Conservation (phyloP, 2,888 invertebrate species). For the Lissonota sp. region DNA sequence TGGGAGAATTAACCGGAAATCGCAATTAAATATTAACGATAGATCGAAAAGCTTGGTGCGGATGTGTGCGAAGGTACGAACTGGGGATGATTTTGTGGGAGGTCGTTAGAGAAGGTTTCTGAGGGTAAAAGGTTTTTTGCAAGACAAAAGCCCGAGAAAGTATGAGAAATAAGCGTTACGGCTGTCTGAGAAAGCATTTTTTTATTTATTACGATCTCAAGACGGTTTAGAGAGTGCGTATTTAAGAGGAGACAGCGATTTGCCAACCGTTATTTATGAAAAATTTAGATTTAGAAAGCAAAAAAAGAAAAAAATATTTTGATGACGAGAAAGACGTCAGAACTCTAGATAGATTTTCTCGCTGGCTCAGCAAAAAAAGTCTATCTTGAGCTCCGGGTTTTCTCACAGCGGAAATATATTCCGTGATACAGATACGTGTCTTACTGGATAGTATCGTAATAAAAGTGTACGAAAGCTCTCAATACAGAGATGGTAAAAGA, state of each 20-base stretch:
- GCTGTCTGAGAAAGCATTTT: no score
- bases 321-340: not conserved
- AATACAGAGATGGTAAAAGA: constrained; percentile 3
- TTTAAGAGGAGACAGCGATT: no score
- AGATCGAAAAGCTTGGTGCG: constrained; percentile 34
- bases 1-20: constrained; percentile 43
- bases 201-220: no score
- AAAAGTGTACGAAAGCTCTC: constrained; percentile 30
- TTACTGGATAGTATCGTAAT: constrained; percentile 31
- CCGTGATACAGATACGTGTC: not conserved
- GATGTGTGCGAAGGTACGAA: no score
- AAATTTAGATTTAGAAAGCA: no score
- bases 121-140: constrained; percentile 18
- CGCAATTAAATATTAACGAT: constrained; percentile 53
- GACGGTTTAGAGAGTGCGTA: no score
- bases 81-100: no score
- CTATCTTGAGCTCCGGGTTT: not conserved
- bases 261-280: no score
- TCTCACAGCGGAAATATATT: not conserved
- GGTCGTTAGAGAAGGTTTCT: constrained; percentile 13
- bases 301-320: no score
- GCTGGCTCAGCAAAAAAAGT: not conserved
- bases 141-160: not conserved
- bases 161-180: no score
- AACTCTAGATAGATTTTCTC: not conserved